These are phyloP conservation scores for Drosophila acutilabella DNA, from an alignment of 2,888 invertebrate species.

Conservation along the genomic window DNA sequence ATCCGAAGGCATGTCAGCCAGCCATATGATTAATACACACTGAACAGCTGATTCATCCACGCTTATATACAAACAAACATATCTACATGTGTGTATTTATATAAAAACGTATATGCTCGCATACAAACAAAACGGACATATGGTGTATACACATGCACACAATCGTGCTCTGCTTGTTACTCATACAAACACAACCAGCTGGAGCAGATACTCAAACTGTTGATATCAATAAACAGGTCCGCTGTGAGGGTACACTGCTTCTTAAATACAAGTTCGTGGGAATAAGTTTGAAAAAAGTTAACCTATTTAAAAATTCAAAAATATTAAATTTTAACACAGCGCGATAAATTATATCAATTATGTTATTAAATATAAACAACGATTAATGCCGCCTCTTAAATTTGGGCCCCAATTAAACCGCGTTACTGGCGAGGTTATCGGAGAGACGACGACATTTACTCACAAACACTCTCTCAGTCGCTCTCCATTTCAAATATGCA, in stretches of 20 bases:
- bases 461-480: constrained; percentile 24
- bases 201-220: constrained; percentile 66
- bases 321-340: background rate
- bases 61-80: constrained; percentile 26
- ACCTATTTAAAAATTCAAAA: background rate
- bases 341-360: background rate
- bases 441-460: constrained; percentile 42
- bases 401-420: constrained; percentile 29
- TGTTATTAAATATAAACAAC: too few relatives aligned
- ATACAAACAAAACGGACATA: constrained; percentile 43
- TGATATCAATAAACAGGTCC: constrained; percentile 65
- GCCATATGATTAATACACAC: constrained; percentile 78
- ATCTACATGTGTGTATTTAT: constrained; percentile 17
- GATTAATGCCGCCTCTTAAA: background rate
- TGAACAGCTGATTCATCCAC: constrained; percentile 75
- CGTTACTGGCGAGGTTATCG: constrained; percentile 39
- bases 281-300: background rate
- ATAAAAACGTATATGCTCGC: constrained; percentile 16
- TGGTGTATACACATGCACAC: constrained; percentile 15
- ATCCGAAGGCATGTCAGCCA: constrained; percentile 53
- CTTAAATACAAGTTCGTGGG: background rate
- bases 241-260: constrained; percentile 21
- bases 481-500: constrained; percentile 43
- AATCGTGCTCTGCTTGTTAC: constrained; percentile 34
- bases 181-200: constrained; percentile 54